Conservation (phyloP, 2,113 vertebrate genomes). For the Ahaetulla prasina region DNA sequence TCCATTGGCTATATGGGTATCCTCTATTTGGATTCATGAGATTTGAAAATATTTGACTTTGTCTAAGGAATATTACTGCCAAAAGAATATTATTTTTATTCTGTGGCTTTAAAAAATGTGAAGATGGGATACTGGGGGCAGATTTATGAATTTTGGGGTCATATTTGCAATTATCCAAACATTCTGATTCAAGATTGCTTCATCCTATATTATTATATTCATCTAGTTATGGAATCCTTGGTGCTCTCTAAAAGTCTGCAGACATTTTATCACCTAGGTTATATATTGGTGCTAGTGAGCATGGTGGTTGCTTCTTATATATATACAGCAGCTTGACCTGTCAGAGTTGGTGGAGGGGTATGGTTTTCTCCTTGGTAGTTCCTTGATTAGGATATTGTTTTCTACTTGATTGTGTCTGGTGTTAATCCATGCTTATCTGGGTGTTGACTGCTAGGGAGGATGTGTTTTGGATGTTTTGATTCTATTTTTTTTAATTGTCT, state of each 20-base stretch:
- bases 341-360: not conserved
- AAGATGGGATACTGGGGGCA: not conserved
- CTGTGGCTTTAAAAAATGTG: not conserved
- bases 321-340: not conserved
- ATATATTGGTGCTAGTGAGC: not conserved
- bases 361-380: not conserved
- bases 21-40: not conserved
- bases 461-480: not conserved
- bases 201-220: not conserved
- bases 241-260: not conserved
- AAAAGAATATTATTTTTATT: not conserved
- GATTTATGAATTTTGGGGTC: not conserved
- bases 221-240: not conserved
- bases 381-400: not conserved
- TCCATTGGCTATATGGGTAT: not conserved
- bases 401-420: not conserved
- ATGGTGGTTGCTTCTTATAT: not conserved
- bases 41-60: not conserved
- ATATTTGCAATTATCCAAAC: not conserved
- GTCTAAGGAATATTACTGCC: not conserved
- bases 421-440: not conserved
- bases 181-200: not conserved
- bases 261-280: not conserved
- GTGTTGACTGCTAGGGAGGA: not conserved
- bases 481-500: not conserved